These are phyloP conservation scores for Amblyopsis rosae DNA, from an alignment of 2,113 vertebrate species.

Conservation along the genomic window DNA sequence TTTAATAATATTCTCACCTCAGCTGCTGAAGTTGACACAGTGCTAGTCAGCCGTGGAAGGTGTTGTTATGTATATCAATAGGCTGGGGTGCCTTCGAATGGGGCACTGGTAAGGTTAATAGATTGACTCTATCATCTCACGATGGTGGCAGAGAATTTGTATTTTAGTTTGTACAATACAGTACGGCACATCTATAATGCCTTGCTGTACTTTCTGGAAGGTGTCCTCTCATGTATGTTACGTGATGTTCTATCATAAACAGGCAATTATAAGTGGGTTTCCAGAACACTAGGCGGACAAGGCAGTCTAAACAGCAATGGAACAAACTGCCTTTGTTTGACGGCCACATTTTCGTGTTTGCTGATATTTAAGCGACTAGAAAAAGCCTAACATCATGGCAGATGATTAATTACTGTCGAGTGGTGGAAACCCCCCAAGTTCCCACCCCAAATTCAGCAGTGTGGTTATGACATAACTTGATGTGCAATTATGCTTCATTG, in stretches of 20 bases:
- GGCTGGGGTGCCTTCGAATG: constrained; percentile 9
- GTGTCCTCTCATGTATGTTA: too few relatives aligned
- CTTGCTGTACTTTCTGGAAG: too few relatives aligned
- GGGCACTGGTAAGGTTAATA: constrained; percentile 22
- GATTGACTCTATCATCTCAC: constrained; percentile 7
- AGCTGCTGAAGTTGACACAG: constrained; percentile 6
- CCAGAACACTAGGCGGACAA: constrained; percentile 15
- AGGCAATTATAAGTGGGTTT: constrained; percentile 27
- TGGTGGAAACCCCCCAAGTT: constrained; percentile 15
- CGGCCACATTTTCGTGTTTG: not conserved
- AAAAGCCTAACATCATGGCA: constrained; percentile 11
- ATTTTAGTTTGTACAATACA: constrained; percentile 8
- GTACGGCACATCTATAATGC: too few relatives aligned
- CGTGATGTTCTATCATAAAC: not conserved
- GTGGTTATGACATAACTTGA: constrained; percentile 37
- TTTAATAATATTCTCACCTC: constrained; percentile 8
- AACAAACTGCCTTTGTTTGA: constrained; percentile 4
- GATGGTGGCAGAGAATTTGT: not conserved
- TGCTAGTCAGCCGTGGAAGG: constrained; percentile 12
- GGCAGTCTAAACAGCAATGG: constrained; percentile 1
- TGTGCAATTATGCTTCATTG: constrained; percentile 34
- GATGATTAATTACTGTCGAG: constrained; percentile 39
- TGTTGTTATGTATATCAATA: constrained; percentile 13
- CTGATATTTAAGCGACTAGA: constrained; percentile 3
- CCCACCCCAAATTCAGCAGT: not conserved